These are phyloP conservation scores for Melangyna quadrimaculata DNA, from an alignment of 2,888 invertebrate genomes.

Conservation along the genomic window DNA sequence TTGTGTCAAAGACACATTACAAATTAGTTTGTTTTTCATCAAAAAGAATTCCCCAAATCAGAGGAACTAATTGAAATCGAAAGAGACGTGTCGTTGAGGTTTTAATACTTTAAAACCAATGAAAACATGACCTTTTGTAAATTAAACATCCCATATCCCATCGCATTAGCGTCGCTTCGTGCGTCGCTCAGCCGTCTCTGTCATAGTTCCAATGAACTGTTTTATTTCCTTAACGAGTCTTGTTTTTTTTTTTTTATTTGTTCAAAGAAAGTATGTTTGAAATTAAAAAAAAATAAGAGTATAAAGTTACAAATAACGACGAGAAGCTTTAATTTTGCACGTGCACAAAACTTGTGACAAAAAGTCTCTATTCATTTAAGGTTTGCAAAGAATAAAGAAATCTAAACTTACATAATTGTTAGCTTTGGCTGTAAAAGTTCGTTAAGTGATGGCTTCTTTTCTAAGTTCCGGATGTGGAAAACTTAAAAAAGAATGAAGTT, in stretches of 20 bases:
- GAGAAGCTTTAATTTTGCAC: conserved; percentile 10
- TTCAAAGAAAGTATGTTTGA: neutral
- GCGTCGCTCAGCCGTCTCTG: too few species aligned
- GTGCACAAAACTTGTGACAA: conserved; percentile 19
- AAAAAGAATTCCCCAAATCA: conserved; percentile 14
- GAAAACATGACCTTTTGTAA: conserved; percentile 13
- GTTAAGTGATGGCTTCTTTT: conserved; percentile 10
- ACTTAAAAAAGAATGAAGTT: neutral
- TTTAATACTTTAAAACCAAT: conserved; percentile 9
- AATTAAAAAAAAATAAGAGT: neutral
- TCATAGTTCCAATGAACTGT: neutral
- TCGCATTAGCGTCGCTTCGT: too few species aligned
- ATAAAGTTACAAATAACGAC: conserved; percentile 4
- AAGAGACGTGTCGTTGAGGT: conserved; percentile 2
- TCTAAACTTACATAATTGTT: conserved; percentile 41
- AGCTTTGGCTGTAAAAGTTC: conserved; percentile 32
- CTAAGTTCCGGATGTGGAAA: neutral
- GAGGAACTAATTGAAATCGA: conserved; percentile 13
- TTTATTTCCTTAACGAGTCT: neutral
- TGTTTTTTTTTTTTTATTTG: neutral
- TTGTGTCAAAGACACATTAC: conserved; percentile 17
- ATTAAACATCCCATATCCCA: neutral
- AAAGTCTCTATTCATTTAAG: conserved; percentile 12
- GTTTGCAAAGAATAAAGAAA: neutral
- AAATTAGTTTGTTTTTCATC: conserved; percentile 6